Percentiles rank a stretch among this genome's conserved stretches.
Conservation (phyloP, 1,140 invertebrate species). For the Heterodera schachtii region DNA sequence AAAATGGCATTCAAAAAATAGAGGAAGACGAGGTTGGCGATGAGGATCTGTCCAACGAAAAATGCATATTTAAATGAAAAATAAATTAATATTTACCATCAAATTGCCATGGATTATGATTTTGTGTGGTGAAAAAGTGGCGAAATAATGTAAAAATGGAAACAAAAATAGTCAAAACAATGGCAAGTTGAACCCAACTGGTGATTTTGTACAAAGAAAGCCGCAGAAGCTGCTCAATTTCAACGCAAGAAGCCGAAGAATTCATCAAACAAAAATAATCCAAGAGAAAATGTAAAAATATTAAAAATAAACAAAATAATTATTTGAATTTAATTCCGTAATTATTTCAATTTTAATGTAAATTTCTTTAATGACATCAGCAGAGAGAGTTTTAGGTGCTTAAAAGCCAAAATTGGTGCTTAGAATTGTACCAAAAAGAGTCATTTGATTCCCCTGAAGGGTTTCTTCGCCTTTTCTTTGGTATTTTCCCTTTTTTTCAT, state of each 20-base stretch:
- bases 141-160: not conserved
- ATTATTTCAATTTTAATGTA: too few species aligned
- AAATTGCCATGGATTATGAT: not conserved
- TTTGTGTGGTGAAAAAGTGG: not conserved
- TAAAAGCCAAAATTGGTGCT: too few species aligned
- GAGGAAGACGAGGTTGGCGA: not conserved
- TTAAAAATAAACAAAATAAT: not conserved
- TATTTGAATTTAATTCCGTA: not conserved
- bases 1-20: not conserved
- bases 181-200: not conserved
- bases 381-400: too few species aligned
- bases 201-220: not conserved
- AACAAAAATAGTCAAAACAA: not conserved
- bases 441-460: too few species aligned
- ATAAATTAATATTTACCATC: not conserved
- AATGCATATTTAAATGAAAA: not conserved
- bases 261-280: not conserved
- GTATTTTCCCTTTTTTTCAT: too few species aligned
- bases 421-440: too few species aligned
- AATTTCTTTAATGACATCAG: too few species aligned
- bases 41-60: not conserved
- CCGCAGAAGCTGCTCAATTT: not conserved
- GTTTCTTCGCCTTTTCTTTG: too few species aligned
- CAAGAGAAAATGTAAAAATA: not conserved
- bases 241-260: not conserved